A percentile compares a stretch with the other conserved stretches of the same genome.
Conservation (phyloP, 2,113 vertebrate genomes). For the Sinosuthora webbiana region DNA sequence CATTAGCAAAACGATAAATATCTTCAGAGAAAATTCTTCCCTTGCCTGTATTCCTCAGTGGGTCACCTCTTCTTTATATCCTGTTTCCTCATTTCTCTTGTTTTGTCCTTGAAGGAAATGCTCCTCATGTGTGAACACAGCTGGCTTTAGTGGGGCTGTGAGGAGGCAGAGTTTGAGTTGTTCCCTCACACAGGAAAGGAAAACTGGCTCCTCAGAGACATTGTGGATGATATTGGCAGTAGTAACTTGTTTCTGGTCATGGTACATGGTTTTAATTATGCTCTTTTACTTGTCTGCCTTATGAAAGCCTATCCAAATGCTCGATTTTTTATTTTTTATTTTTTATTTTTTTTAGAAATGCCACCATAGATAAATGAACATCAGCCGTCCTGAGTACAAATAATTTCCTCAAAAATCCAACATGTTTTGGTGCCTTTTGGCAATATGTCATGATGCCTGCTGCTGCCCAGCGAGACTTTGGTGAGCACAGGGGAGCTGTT, state of each 20-base stretch:
- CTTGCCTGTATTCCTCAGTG: not conserved
- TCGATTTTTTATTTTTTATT: not conserved
- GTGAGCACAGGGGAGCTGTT: not conserved
- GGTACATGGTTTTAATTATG: slow-evolving; percentile 12
- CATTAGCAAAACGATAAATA: not conserved
- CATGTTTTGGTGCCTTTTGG: not conserved
- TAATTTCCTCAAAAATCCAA: not conserved
- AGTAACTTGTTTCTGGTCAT: not conserved
- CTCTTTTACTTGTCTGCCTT: not conserved
- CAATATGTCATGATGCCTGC: not conserved
- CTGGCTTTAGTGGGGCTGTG: slow-evolving; percentile 3
- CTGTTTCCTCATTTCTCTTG: not conserved
- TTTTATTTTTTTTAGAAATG: not conserved
- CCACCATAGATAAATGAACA: not conserved
- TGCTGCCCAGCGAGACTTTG: not conserved
- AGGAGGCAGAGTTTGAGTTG: not conserved
- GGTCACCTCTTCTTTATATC: not conserved
- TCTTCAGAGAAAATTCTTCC: not conserved
- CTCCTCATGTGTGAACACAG: slow-evolving; percentile 1
- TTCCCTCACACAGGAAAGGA: slow-evolving; percentile 43
- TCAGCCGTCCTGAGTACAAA: not conserved
- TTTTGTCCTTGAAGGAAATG: slow-evolving; percentile 12
- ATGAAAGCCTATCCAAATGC: not conserved
- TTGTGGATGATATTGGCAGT: slow-evolving; percentile 12
- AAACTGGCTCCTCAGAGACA: slow-evolving; percentile 19